These are phyloP conservation scores for Scatophagus argus DNA, from an alignment of 2,113 vertebrate genomes.

Conservation along the genomic window DNA sequence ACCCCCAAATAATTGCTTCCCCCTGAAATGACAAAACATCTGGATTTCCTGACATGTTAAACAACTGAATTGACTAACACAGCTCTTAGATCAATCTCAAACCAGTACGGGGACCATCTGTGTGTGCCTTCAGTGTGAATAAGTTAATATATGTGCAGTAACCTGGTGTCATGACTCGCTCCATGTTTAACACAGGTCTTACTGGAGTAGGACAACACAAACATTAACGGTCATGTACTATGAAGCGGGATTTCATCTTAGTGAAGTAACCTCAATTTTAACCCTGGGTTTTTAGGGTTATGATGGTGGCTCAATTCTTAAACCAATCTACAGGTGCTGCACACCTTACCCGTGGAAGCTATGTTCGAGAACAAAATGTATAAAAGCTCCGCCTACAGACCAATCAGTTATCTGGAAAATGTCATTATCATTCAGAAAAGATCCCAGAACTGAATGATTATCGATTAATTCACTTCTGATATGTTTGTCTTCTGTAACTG, in stretches of 20 bases:
- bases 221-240: background rate
- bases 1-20: background rate
- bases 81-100: constrained; percentile 8
- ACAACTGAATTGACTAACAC: background rate
- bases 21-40: background rate
- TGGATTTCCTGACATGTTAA: background rate
- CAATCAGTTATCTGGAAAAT: no score
- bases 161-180: constrained; percentile 31
- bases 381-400: no score
- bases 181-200: background rate
- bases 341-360: no score
- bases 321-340: no score
- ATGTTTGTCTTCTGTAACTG: background rate
- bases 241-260: no score
- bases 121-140: constrained; percentile 8
- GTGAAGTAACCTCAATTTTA: no score
- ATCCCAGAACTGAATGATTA: no score
- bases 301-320: no score
- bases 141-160: constrained; percentile 5
- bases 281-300: no score
- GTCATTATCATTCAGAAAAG: no score
- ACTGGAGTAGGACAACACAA: background rate
- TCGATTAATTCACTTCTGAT: no score
- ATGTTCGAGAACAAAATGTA: no score
- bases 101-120: background rate